Evolutionary conservation across 2,113 vertebrate species (phyloP).

Genomic region (Promerops cafer): DNA sequence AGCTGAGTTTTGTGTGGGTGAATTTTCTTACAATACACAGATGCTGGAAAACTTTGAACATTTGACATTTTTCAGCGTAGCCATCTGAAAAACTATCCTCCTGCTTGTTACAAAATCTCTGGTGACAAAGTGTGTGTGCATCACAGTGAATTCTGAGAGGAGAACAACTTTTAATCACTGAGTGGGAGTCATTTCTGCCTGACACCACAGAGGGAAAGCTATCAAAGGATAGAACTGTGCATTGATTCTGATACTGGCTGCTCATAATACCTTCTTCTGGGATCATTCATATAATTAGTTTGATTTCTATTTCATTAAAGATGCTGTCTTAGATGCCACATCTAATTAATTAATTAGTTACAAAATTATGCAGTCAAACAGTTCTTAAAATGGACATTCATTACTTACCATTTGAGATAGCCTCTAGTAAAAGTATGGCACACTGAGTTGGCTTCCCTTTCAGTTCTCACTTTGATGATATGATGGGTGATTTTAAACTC

Average conservation of each 20-base stretch:
- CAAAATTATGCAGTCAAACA: not conserved
- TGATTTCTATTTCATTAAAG: not conserved
- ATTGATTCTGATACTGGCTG: not conserved
- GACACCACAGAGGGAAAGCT: not conserved
- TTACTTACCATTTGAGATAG: not conserved
- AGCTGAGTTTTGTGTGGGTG: not conserved
- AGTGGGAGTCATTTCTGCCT: not conserved
- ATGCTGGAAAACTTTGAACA: not conserved
- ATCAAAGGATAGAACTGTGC: not conserved
- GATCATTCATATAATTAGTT: not conserved
- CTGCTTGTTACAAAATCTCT: not conserved
- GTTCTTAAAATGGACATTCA: not conserved
- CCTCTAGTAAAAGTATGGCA: not conserved
- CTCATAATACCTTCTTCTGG: not conserved
- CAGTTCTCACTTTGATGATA: not conserved
- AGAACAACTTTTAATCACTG: not conserved
- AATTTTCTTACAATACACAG: not conserved
- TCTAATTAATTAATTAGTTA: not conserved
- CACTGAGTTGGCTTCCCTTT: not conserved
- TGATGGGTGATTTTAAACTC: not conserved
- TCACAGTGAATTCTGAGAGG: not conserved
- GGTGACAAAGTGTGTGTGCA: not conserved
- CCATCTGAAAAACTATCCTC: not conserved
- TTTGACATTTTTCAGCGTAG: not conserved
- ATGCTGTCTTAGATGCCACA: not conserved